These are phyloP conservation scores for Ectropis crepuscularia DNA, from an alignment of 2,888 invertebrate genomes.

Conservation along the genomic window DNA sequence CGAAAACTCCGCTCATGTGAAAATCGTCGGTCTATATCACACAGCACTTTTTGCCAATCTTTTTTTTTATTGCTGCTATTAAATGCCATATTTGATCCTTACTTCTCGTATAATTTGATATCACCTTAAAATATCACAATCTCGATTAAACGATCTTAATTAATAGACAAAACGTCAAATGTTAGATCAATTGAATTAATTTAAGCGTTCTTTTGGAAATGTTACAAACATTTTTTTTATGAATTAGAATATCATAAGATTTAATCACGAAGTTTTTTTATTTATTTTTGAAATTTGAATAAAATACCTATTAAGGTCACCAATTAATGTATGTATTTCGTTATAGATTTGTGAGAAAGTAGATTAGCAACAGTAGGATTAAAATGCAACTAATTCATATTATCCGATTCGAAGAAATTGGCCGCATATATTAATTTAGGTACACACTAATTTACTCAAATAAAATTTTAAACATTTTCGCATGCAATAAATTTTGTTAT, in stretches of 20 bases:
- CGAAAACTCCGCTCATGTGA: constrained; percentile 76
- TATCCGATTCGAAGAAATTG: too few species aligned
- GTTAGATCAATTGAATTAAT: constrained; percentile 17
- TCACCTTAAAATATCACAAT: constrained; percentile 42
- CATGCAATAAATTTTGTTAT: neutral
- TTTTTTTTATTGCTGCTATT: constrained; percentile 61
- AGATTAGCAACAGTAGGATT: too few species aligned
- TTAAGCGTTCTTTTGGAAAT: constrained; percentile 11
- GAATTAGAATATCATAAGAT: constrained; percentile 4
- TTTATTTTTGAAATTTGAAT: neutral
- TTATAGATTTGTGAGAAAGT: too few species aligned
- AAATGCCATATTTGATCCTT: constrained; percentile 64
- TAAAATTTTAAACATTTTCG: neutral
- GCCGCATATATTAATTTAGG: too few species aligned
- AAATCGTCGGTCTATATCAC: constrained; percentile 62
- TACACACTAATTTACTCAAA: too few species aligned
- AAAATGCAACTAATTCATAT: too few species aligned
- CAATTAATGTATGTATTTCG: too few species aligned
- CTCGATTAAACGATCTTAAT: constrained; percentile 20
- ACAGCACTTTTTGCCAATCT: constrained; percentile 57
- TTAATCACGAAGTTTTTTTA: constrained; percentile 9
- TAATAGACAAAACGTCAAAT: constrained; percentile 23
- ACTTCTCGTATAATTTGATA: constrained; percentile 64
- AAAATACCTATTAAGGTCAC: neutral
- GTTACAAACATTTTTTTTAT: neutral